phyloP scores from a whole-genome alignment of 2,888 invertebrate species.

The Pterostichus madidus region DNA sequence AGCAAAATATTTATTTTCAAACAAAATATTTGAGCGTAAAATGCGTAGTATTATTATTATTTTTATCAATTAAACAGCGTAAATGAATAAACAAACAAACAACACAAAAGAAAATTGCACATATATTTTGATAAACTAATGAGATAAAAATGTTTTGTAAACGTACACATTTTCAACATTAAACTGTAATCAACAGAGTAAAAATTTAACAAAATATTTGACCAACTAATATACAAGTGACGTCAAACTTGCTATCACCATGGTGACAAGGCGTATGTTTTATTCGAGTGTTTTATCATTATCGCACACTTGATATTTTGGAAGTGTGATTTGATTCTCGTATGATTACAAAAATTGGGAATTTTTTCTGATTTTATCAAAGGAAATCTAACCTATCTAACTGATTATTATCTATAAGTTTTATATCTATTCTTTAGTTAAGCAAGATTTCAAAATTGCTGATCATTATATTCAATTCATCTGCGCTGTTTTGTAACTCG shows the following conservation, averaged over 20 bases:
- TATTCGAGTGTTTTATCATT: conserved; percentile 13
- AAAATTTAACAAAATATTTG: not conserved
- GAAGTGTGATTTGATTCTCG: not conserved
- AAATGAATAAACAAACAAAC: not conserved
- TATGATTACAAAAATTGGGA: not conserved
- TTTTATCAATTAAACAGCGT: not conserved
- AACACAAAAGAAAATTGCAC: not conserved
- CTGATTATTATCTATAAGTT: not conserved
- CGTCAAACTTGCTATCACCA: conserved; percentile 1
- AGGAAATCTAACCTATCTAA: not conserved
- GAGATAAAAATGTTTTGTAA: not conserved
- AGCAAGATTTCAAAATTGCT: not conserved
- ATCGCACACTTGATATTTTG: not conserved
- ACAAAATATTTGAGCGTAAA: conserved; percentile 3
- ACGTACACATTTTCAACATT: not conserved
- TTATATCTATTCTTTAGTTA: not conserved
- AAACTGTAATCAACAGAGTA: not conserved
- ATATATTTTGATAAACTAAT: not conserved
- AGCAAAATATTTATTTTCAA: conserved; percentile 4
- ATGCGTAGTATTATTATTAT: conserved; percentile 16
- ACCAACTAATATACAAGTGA: not conserved
- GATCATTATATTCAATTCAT: not conserved
- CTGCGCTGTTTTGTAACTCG: too few relatives aligned
- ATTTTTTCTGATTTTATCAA: conserved; percentile 1
- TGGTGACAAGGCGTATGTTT: not conserved